These are phyloP conservation scores for Lycodopsis pacificus DNA, from an alignment of 2,797 vertebrate genomes.

Conservation along the genomic window DNA sequence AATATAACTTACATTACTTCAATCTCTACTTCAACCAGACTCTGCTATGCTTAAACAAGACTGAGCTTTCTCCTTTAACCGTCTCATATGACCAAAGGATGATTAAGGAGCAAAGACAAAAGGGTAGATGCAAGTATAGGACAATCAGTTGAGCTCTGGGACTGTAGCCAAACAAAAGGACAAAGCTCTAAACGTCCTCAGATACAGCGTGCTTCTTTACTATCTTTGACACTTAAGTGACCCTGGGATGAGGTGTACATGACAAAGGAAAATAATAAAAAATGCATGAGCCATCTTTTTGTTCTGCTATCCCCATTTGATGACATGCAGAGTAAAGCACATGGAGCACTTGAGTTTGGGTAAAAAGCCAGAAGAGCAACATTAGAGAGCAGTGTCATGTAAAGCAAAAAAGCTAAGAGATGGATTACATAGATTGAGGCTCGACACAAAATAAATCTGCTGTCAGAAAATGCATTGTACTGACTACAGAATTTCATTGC, in stretches of 20 bases:
- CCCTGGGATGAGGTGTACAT: constrained; percentile 16
- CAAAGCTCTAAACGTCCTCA: constrained; percentile 10
- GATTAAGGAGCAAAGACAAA: neutral
- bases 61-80: constrained; percentile 16
- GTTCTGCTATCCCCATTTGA: constrained; percentile 39
- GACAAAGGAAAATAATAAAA: constrained; percentile 44
- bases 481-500: constrained; percentile 39
- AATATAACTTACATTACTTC: neutral
- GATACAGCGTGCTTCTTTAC: constrained; percentile 20
- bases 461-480: constrained; percentile 34
- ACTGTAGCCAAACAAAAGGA: constrained; percentile 23
- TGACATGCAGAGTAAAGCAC: constrained; percentile 35
- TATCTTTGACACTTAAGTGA: constrained; percentile 35
- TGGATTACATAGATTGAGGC: constrained; percentile 18
- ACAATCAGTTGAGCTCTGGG: constrained; percentile 9
- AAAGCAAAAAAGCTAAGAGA: constrained; percentile 20
- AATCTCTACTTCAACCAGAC: neutral
- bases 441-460: constrained; percentile 33
- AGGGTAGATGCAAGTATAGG: neutral
- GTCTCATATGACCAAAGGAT: constrained; percentile 19
- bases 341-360: constrained; percentile 39
- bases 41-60: neutral
- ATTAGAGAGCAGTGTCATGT: neutral
- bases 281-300: constrained; percentile 53
- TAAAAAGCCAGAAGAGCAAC: constrained; percentile 3